phyloP scores from a whole-genome alignment of 2,797 vertebrate species.

The Sternotherus odoratus region DNA sequence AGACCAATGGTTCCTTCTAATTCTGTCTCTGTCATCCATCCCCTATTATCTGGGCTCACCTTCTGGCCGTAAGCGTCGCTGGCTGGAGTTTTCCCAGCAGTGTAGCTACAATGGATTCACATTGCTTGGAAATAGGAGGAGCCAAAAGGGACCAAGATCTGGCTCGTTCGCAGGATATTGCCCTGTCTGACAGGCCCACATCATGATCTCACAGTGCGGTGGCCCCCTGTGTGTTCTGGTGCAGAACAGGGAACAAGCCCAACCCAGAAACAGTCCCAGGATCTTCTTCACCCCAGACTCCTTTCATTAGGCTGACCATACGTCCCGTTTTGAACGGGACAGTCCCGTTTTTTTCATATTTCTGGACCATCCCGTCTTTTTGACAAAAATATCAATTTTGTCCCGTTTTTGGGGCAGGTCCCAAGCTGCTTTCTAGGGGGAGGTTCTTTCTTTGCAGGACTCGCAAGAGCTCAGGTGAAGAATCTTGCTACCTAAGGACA shows the following conservation, averaged over 20 bases:
- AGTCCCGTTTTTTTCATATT: no score
- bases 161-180: background rate
- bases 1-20: background rate
- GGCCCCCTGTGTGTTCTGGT: background rate
- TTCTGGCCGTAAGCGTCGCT: background rate
- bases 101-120: constrained; percentile 56
- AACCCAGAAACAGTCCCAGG: background rate
- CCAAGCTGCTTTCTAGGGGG: no score
- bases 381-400: no score
- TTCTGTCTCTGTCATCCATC: background rate
- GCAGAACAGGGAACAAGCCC: background rate
- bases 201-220: background rate
- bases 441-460: no score
- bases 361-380: no score
- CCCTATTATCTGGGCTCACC: background rate
- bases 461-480: no score
- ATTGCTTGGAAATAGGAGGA: constrained; percentile 46
- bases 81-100: background rate
- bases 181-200: background rate
- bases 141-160: background rate
- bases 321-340: no score
- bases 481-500: no score
- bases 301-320: no score
- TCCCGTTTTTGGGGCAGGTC: no score
- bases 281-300: background rate